Evolutionary conservation across 2,113 vertebrate species (phyloP).

Genomic region (Morone chrysops): DNA sequence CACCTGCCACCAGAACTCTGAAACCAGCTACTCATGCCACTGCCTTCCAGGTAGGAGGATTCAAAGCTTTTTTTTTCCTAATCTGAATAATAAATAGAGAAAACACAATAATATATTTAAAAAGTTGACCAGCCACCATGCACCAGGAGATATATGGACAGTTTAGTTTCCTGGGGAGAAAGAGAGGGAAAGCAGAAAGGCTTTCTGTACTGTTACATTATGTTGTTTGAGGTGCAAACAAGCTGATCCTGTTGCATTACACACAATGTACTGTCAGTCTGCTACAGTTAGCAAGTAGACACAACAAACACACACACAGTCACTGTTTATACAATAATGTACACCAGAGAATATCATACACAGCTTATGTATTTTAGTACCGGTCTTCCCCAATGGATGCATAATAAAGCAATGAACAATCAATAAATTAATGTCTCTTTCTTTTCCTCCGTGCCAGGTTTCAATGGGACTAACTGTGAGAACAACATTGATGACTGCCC

Average conservation of each 20-base stretch:
- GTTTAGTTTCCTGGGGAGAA: not conserved
- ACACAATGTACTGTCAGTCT: conserved; percentile 29
- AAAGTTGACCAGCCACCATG: not conserved
- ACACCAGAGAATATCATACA: not conserved
- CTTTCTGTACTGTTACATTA: conserved; percentile 51
- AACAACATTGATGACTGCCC: conserved; percentile 94
- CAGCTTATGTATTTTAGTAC: not conserved
- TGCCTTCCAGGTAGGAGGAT: conserved; percentile 90
- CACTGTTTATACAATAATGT: conserved; percentile 30
- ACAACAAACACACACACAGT: conserved; percentile 46
- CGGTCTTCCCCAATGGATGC: not conserved
- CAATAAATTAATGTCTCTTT: not conserved
- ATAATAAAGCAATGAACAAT: not conserved
- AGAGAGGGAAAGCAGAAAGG: not conserved
- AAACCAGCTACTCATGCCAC: conserved; percentile 91
- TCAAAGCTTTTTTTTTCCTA: not conserved
- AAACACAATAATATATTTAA: not conserved
- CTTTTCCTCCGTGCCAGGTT: conserved; percentile 83
- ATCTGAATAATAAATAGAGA: not conserved
- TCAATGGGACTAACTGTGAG: conserved; percentile 92
- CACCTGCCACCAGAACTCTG: conserved; percentile 90
- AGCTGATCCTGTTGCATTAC: conserved; percentile 38
- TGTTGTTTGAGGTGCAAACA: conserved; percentile 77
- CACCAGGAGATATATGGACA: not conserved
- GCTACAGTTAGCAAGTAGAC: conserved; percentile 29